These are phyloP conservation scores for Polyommatus icarus DNA, from an alignment of 2,888 invertebrate genomes.

Conservation along the genomic window DNA sequence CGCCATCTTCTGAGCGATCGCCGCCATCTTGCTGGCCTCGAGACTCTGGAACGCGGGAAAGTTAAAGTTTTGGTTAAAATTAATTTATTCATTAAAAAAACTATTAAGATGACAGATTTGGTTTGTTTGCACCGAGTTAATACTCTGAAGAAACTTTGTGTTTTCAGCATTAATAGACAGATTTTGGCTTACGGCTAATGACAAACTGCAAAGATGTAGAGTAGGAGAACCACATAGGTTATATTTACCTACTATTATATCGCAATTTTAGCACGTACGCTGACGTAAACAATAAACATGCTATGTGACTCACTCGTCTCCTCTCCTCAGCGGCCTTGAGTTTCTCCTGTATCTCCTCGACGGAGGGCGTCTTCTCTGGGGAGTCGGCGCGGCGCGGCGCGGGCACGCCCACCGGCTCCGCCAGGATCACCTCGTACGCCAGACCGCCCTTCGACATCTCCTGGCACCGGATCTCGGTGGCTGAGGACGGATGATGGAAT, in stretches of 20 bases:
- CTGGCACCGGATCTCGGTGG: conserved; percentile 95
- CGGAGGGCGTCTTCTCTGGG: conserved; percentile 86
- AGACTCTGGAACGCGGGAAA: conserved; percentile 79
- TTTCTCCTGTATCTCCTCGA: conserved; percentile 95
- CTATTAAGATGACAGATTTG: too few species aligned
- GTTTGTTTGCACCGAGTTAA: too few species aligned
- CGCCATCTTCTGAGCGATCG: conserved; percentile 89
- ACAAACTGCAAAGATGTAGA: too few species aligned
- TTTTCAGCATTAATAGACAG: too few species aligned
- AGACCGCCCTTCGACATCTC: conserved; percentile 95
- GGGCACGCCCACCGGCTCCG: conserved; percentile 88
- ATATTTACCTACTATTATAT: too few species aligned
- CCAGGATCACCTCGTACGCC: conserved; percentile 94
- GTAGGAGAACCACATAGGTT: too few species aligned
- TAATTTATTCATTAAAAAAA: too few species aligned
- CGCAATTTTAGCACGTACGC: too few species aligned
- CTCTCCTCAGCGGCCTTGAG: conserved; percentile 96
- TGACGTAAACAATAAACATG: too few species aligned
- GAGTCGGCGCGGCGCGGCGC: conserved; percentile 85
- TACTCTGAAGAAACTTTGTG: too few species aligned
- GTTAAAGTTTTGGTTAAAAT: neutral
- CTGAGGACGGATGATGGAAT: conserved; percentile 65
- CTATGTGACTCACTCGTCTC: conserved; percentile 84
- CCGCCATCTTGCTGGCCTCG: conserved; percentile 92
- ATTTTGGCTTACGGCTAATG: too few species aligned